Conservation (phyloP, 2,797 vertebrate species). For the Pipistrellus pipistrellus region DNA sequence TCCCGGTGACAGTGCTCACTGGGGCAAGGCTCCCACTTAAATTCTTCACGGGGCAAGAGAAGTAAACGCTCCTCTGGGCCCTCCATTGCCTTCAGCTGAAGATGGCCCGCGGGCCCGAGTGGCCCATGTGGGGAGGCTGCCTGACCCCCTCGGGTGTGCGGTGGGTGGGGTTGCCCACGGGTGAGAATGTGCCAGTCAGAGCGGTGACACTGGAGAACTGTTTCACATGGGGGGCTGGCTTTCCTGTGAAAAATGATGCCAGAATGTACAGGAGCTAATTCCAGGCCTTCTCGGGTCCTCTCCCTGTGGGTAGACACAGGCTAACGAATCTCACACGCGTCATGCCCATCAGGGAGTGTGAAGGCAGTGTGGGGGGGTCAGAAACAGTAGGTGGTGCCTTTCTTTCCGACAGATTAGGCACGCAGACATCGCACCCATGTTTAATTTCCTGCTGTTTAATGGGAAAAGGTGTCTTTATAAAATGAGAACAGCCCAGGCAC, state of each 20-base stretch:
- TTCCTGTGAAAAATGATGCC: not conserved
- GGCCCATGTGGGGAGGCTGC: not conserved
- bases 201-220: not conserved
- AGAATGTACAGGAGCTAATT: not conserved
- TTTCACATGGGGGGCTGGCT: not conserved
- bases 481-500: not conserved
- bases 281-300: not conserved
- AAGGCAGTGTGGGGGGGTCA: not conserved
- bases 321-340: not conserved
- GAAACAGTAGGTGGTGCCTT: not conserved
- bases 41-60: not conserved
- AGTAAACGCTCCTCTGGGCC: not conserved
- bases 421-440: not conserved
- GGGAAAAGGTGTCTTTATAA: not conserved
- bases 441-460: not conserved
- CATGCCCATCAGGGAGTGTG: not conserved
- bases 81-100: not conserved
- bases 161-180: not conserved
- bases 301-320: not conserved
- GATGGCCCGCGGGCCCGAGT: not conserved
- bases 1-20: not conserved
- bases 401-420: not conserved
- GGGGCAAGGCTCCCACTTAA: not conserved
- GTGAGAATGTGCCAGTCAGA: not conserved
- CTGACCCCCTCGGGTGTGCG: not conserved